A percentile compares a stretch with the other conserved stretches of the same genome.
Conservation (phyloP, 2,888 invertebrate species). For the Synergus laeviventris region DNA sequence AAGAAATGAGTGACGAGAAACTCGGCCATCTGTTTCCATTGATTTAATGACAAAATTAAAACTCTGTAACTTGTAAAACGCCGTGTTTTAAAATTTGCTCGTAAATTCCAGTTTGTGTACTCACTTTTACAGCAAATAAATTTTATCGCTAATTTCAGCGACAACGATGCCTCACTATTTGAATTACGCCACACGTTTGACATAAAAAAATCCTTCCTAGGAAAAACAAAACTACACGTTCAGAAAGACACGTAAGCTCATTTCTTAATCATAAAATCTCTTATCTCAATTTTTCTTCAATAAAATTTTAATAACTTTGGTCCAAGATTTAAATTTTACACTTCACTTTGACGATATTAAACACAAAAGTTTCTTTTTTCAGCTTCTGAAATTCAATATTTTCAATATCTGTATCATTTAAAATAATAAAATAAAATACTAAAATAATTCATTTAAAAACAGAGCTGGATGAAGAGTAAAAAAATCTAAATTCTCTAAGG, state of each 20-base stretch:
- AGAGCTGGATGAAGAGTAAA: not conserved
- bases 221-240: not conserved
- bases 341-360: no score
- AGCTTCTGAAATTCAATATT: not conserved
- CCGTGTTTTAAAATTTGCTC: not conserved
- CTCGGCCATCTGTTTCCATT: conserved; percentile 31
- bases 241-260: not conserved
- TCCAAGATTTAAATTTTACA: not conserved
- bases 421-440: not conserved
- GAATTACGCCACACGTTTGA: not conserved
- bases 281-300: not conserved
- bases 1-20: conserved; percentile 41
- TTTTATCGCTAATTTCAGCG: conserved; percentile 8
- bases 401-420: no score
- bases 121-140: conserved; percentile 17
- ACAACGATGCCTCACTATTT: not conserved
- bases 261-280: not conserved
- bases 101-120: not conserved
- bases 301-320: not conserved
- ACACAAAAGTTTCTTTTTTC: not conserved
- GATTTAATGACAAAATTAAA: conserved; percentile 42
- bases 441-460: not conserved
- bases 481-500: not conserved
- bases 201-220: not conserved
- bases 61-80: conserved; percentile 26